Percentiles rank a stretch among this genome's conserved stretches.
These are phyloP conservation scores for Phrynocephalus vlangalii DNA, from an alignment of 2,797 vertebrate genomes.

Conservation along the genomic window DNA sequence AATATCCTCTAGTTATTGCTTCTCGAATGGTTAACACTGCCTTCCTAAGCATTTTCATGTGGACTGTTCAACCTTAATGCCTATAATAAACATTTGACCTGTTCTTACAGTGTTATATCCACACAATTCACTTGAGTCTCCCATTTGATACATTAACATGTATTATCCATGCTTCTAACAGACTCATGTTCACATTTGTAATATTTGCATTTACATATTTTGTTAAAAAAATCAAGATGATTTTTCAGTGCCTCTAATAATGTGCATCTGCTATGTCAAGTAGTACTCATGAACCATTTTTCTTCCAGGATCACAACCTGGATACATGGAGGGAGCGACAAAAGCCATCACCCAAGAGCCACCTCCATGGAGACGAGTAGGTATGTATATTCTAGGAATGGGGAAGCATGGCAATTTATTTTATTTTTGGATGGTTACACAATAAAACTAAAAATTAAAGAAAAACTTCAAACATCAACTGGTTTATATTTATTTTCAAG, in stretches of 20 bases:
- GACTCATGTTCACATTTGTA: background rate
- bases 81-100: background rate
- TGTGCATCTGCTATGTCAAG: background rate
- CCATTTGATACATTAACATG: background rate
- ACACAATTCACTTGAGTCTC: background rate
- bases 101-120: background rate
- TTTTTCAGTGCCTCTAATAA: background rate
- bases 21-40: background rate
- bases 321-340: too few species aligned
- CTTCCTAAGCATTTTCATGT: conserved; percentile 1
- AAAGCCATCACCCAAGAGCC: too few species aligned
- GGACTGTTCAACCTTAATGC: background rate
- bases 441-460: too few species aligned
- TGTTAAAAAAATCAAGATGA: background rate
- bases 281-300: background rate
- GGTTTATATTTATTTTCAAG: too few species aligned
- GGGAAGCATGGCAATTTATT: too few species aligned
- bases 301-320: too few species aligned
- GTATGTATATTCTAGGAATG: too few species aligned
- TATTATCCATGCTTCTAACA: background rate
- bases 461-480: too few species aligned
- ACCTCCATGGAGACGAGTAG: too few species aligned
- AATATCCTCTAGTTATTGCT: background rate
- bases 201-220: background rate
- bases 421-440: too few species aligned